Base-by-base conservation (phyloP, 2,888 invertebrate genomes). In the Drosophila meridiana region DNA sequence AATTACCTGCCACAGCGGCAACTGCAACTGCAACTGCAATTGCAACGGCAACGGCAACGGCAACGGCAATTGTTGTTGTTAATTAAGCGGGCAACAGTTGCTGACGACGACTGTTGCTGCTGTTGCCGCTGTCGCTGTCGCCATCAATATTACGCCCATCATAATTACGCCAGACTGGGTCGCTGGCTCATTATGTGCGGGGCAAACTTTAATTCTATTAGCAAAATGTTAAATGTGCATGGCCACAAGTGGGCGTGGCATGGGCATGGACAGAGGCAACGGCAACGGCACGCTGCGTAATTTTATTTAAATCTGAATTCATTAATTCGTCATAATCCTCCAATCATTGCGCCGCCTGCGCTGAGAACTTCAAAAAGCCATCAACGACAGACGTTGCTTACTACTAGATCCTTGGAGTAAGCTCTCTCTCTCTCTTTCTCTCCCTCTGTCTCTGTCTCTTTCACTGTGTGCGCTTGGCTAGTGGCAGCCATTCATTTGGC, bases 281-380 rank as follows among this genome's bases (percentile, higher is more conserved):
- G 20, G 73, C 38, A 80, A 81, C 76, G 48, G 50, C 50, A 32
- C 32, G 82, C 76, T 75, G 74, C 66, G 84, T 84, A 89, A 87
- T 91, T 89, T 85, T 90, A 89, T 90, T 89, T 90, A 91, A 89
- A 90, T 89, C 87, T 90, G 89, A 87, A 90, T 87, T 89, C 90
- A 91, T 89, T 89, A 89, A 89, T 91, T 90, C 90, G 84, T 89
- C 90, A 91, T 91, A 91, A 90, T 90, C 87, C 85, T 80, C 82
- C 91, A 91, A 91, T 91, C 90, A 89, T 87, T 86, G 79, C 80
- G 82, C 89, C 85, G 85, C 82, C 87, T 80, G 80, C 62, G 73
- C 47, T 66, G 72, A 88, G 90, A 89, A 89, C 89, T 91, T 90
- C 90, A 90, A 89, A 89, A 89, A 90, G 90, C 91, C 91, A 89